These are phyloP conservation scores for Diachrysia chrysitis DNA, from an alignment of 2,888 invertebrate species.

Conservation along the genomic window DNA sequence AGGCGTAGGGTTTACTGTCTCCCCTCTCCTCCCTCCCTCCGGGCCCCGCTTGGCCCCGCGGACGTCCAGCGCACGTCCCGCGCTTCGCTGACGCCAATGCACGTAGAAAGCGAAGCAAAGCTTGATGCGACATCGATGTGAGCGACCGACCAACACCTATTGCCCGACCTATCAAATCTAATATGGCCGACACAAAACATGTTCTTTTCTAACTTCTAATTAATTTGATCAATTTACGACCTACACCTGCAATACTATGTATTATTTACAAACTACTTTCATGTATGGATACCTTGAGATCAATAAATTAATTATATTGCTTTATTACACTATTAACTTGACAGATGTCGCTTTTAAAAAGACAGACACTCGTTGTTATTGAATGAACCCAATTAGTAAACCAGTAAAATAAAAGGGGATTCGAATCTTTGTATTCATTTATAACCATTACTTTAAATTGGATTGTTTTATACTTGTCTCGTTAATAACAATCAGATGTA, in stretches of 20 bases:
- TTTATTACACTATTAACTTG: slow-evolving; percentile 4
- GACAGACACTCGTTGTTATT: slow-evolving; percentile 4
- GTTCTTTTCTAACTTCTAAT: slow-evolving; percentile 72
- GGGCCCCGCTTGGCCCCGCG: slow-evolving; percentile 63
- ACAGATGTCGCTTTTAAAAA: neutral
- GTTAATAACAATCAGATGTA: slow-evolving; percentile 1
- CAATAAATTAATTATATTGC: neutral
- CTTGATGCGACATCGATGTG: slow-evolving; percentile 71
- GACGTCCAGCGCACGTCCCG: slow-evolving; percentile 68
- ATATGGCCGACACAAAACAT: slow-evolving; percentile 66
- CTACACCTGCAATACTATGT: neutral
- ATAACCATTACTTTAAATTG: slow-evolving; percentile 4
- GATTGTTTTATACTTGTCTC: slow-evolving; percentile 4
- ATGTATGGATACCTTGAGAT: neutral
- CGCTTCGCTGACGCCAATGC: slow-evolving; percentile 67
- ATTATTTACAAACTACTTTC: neutral
- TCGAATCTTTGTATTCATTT: slow-evolving; percentile 4
- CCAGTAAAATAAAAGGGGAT: slow-evolving; percentile 6
- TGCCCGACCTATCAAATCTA: slow-evolving; percentile 70
- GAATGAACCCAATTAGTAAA: slow-evolving; percentile 3
- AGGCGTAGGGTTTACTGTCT: slow-evolving; percentile 75
- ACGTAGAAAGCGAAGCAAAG: slow-evolving; percentile 67
- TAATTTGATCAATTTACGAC: slow-evolving; percentile 31
- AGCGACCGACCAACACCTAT: slow-evolving; percentile 67
- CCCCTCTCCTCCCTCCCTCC: slow-evolving; percentile 65